Base-by-base conservation (phyloP, 1,140 invertebrate genomes). In the Acromyrmex charruanus region DNA sequence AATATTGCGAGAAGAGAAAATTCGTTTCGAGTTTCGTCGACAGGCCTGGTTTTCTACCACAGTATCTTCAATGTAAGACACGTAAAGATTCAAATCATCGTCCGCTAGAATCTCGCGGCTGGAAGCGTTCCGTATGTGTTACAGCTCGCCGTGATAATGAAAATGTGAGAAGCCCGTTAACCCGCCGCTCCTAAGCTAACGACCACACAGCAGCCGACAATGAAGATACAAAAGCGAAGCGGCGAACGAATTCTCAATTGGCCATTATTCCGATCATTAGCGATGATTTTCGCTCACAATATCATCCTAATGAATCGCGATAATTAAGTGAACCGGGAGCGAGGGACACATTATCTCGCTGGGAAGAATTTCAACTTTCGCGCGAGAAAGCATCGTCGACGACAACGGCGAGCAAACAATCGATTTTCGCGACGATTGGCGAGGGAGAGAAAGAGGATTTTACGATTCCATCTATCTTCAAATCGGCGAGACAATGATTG, bases 281-380 rank as follows among this genome's bases (percentile, higher is more conserved):
- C 80, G 25, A 84, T 75, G 69, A 84, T 75, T 61, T 84, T 84
- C 80, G 69, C 80, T 84, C 80, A 84, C 80, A 84, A 84, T 84
- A 49, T 84, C 80, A 55, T 51, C n/a, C 69, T 84, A 84, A 84
- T 84, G 80, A 84, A 84, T 74, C 80, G 55, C 80, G 80, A 84
- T 84, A 84, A 86, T 80, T 77, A 86, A 51, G 16, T 28, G 61
- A 6, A 49, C 14, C 55, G 74, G 16, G 65, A 28, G 16, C 16
- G 61, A 59, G 53, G 28, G 31, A 53, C 25, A 53, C 25, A 21
- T 14, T 58, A 5, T 75, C 59, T 28, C 55, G 44, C 61, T 82
- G 80, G 80, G 80, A 75, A 84, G n/a, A 84, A 84, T 75, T 61
- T 63, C 55, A 75, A 84, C 80, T 84, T 84, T 84, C 80, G 69